Conservation (phyloP, 2,888 invertebrate genomes). For the Mesochorus sp. region DNA sequence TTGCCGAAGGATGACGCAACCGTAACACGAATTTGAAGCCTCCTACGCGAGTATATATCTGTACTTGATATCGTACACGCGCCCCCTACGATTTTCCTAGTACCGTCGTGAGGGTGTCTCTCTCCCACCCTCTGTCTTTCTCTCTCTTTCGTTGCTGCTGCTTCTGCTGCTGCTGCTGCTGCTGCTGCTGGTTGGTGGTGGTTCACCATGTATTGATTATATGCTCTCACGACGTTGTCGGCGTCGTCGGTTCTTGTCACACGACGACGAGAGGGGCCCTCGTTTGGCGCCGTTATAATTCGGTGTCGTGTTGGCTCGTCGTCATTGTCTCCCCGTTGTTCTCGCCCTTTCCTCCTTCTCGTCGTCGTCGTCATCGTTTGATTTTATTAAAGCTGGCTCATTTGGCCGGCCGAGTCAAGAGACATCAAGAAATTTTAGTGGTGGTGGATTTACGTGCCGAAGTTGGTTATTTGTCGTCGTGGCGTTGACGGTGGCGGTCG, state of each 20-base stretch:
- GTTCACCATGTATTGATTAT: slow-evolving; percentile 57
- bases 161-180: slow-evolving; percentile 29
- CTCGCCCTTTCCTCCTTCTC: slow-evolving; percentile 9
- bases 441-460: slow-evolving; percentile 17
- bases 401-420: background rate
- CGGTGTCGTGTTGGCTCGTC: slow-evolving; percentile 51
- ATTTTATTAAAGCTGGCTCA: slow-evolving; percentile 1
- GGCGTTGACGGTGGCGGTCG: slow-evolving; percentile 36
- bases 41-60: background rate
- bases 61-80: slow-evolving; percentile 15
- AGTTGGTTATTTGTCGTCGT: slow-evolving; percentile 48
- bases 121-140: too few relatives aligned
- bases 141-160: slow-evolving; percentile 37
- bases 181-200: slow-evolving; percentile 31
- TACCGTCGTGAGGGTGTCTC: slow-evolving; percentile 35
- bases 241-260: slow-evolving; percentile 55
- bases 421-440: background rate
- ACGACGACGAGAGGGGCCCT: slow-evolving; percentile 55
- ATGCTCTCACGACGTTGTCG: slow-evolving; percentile 49
- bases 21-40: background rate
- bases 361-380: slow-evolving; percentile 12
- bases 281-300: slow-evolving; percentile 54
- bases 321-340: slow-evolving; percentile 21
- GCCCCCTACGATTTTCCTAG: slow-evolving; percentile 44
- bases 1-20: slow-evolving; percentile 37